Percentiles rank a stretch among this genome's conserved stretches.
Evolutionary conservation across 1,140 invertebrate genomes (phyloP).

Genomic region (Papilio polytes): DNA sequence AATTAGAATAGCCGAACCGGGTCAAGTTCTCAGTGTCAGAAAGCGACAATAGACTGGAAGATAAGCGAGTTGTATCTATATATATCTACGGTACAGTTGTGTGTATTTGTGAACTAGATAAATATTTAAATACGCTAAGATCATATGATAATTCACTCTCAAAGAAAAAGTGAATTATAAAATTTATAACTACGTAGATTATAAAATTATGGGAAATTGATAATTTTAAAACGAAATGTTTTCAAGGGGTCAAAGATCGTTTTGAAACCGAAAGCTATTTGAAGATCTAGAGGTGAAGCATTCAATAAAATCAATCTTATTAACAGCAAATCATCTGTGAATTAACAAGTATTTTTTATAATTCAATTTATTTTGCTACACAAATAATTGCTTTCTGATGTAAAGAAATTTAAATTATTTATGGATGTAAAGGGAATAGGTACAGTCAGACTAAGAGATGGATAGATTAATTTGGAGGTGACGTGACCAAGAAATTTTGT

Average conservation of each 20-base stretch:
- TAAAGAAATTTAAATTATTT: not conserved
- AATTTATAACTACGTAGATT: not conserved
- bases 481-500: not conserved
- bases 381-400: not conserved
- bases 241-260: not conserved
- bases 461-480: not conserved
- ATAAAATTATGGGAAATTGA: not conserved
- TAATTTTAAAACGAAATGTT: not conserved
- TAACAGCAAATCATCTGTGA: not conserved
- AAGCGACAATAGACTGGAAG: not conserved
- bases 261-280: not conserved
- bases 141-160: constrained; percentile 3
- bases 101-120: constrained; percentile 8
- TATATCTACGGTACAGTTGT: not conserved
- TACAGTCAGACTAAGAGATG: not conserved
- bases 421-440: not conserved
- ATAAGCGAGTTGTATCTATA: constrained; percentile 17
- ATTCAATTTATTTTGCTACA: not conserved
- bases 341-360: not conserved
- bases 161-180: not conserved
- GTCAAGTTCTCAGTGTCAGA: constrained; percentile 31
- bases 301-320: not conserved
- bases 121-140: constrained; percentile 7
- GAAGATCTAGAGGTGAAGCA: not conserved
- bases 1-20: constrained; percentile 24